Evolutionary conservation across 2,888 invertebrate species (phyloP).

Genomic region (Hirtodrosophila trivittata): DNA sequence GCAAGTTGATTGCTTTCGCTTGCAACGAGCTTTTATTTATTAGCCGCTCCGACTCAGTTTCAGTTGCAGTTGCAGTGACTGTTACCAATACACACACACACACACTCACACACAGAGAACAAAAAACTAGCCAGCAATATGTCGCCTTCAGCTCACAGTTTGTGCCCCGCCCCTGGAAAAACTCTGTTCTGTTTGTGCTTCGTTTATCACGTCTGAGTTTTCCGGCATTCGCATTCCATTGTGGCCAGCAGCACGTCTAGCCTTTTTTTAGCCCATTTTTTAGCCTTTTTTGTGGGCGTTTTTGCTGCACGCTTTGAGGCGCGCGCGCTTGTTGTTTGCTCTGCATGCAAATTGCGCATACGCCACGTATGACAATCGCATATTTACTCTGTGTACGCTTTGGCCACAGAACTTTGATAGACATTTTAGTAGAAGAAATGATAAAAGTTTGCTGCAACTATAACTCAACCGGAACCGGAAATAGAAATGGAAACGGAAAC

Average conservation of each 20-base stretch:
- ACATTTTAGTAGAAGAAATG: slow-evolving; percentile 13
- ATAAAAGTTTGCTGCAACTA: slow-evolving; percentile 37
- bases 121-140: slow-evolving; percentile 15
- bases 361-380: slow-evolving; percentile 64
- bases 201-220: slow-evolving; percentile 31
- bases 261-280: slow-evolving; percentile 1
- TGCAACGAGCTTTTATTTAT: slow-evolving; percentile 40
- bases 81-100: slow-evolving; percentile 12
- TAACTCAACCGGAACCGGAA: neutral
- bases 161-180: neutral
- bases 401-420: slow-evolving; percentile 9
- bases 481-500: slow-evolving; percentile 9
- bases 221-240: slow-evolving; percentile 13
- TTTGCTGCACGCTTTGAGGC: slow-evolving; percentile 58
- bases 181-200: slow-evolving; percentile 4
- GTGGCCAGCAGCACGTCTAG: slow-evolving; percentile 37
- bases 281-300: slow-evolving; percentile 2
- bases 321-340: slow-evolving; percentile 16
- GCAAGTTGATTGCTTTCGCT: slow-evolving; percentile 30
- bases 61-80: slow-evolving; percentile 22
- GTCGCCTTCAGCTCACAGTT: neutral
- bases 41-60: slow-evolving; percentile 26
- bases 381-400: slow-evolving; percentile 15
- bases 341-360: slow-evolving; percentile 67
- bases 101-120: too few relatives aligned